A percentile compares a stretch with the other conserved stretches of the same genome.
Conservation (phyloP, 2,113 vertebrate genomes). For the Leptobrachium ailaonicum region DNA sequence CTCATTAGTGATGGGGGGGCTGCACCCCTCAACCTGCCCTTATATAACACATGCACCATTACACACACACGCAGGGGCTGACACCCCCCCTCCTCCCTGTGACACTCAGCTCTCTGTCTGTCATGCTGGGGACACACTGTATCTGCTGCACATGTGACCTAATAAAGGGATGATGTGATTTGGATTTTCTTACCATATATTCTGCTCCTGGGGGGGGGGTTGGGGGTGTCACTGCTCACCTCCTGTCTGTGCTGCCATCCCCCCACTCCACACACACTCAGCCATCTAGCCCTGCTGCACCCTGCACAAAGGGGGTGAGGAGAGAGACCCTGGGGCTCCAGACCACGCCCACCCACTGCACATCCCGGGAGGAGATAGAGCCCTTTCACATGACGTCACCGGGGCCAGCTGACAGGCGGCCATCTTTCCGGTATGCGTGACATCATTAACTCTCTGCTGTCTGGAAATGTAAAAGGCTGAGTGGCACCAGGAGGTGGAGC, state of each 20-base stretch:
- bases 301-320: constrained; percentile 26
- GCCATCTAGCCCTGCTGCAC: constrained; percentile 16
- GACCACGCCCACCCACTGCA: constrained; percentile 24
- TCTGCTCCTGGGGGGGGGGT: background rate
- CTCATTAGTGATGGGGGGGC: too few species aligned
- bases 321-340: background rate
- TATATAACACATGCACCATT: too few species aligned
- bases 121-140: too few species aligned
- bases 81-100: too few species aligned
- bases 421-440: background rate
- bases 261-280: background rate
- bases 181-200: background rate
- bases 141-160: too few species aligned
- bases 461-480: background rate
- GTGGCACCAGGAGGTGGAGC: background rate
- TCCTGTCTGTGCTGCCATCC: background rate
- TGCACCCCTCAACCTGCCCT: too few species aligned
- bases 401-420: constrained; percentile 2
- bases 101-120: too few species aligned
- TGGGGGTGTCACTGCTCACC: background rate
- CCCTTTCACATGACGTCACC: constrained; percentile 32
- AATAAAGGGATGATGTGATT: too few species aligned
- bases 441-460: background rate
- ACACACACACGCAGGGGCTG: too few species aligned
- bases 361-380: constrained; percentile 38